Conservation (phyloP, 1,140 invertebrate species). For the Cotesia glomerata region DNA sequence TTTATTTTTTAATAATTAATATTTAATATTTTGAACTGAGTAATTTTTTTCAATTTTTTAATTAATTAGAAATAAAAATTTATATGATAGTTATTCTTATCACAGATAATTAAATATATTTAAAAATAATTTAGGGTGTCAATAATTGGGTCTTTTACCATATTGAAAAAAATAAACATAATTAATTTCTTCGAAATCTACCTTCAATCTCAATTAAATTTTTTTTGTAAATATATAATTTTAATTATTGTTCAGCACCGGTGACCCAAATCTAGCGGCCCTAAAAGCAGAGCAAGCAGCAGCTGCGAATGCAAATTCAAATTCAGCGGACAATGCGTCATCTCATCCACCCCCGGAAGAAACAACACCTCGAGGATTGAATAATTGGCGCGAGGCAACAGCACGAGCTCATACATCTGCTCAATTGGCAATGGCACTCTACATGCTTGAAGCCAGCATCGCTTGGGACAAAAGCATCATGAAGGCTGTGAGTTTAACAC, state of each 20-base stretch:
- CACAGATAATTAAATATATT: too few relatives aligned
- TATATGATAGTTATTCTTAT: too few relatives aligned
- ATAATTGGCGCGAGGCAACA: conserved; percentile 89
- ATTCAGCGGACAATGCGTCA: conserved; percentile 48
- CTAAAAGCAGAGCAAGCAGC: conserved; percentile 62
- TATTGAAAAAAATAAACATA: too few relatives aligned
- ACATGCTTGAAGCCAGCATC: conserved; percentile 88
- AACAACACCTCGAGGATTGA: conserved; percentile 72
- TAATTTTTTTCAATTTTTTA: too few relatives aligned
- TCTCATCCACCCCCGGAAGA: conserved; percentile 50
- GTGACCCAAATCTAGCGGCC: conserved; percentile 65
- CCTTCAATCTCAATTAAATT: too few relatives aligned
- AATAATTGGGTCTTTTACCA: too few relatives aligned
- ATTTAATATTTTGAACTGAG: too few relatives aligned
- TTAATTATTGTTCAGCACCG: conserved; percentile 56
- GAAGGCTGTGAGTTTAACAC: conserved; percentile 87
- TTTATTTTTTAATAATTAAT: too few relatives aligned
- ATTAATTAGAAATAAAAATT: too few relatives aligned
- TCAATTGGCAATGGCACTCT: conserved; percentile 88
- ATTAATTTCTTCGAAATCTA: too few relatives aligned
- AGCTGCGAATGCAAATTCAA: conserved; percentile 51
- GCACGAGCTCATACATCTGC: conserved; percentile 81
- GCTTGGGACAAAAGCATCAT: conserved; percentile 99
- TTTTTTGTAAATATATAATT: conserved; percentile 17
- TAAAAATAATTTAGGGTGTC: too few relatives aligned